Base-by-base conservation (phyloP, 2,797 vertebrate genomes). In the Coreius guichenoti region DNA sequence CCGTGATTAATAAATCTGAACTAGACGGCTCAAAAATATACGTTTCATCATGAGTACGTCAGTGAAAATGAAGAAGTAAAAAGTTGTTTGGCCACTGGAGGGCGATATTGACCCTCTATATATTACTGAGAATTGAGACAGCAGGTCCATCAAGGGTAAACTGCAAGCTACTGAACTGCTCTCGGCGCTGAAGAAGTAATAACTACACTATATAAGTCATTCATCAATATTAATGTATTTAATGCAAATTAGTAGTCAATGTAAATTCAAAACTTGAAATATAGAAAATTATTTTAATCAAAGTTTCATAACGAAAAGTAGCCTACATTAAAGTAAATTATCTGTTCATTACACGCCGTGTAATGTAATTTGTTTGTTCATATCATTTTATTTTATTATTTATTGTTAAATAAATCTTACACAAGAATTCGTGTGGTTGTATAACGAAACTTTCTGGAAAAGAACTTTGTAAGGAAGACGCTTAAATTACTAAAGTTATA, bases 51-150 rank as follows among this genome's bases (percentile, higher is more conserved):
- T 2, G 1, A 43, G 33, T 17, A 26, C 3, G 14, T 78, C 56
- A 43, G 17, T 36, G 19, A 31, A 80, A 49, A 45, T 9, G 2
- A 51, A 49, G 5, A 12, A 16, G 43, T n/a, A 51, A 56, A 73
- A 47, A n/a, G 21, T 1, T 3, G 7, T 87, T 5, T 39, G 13
- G 80, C 92, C 94, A 93, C 92, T 90, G 92, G 94, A 91, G 90
- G 92, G 85, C 17, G 87, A 19, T 90, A 78, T 91, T 93, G 92
- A 89, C 87, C 74, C 91, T 92, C 87, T 56, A 11, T 49, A 36
- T 33, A 68, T 58, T 12, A 69, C 51, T 51, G 39, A 43, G 9
- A 36, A 45, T 9, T 14, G 4, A 26, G 39, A 47, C 12, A 14
- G n/a, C 9, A 61, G 36, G 16, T 39, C 45, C 5, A 5, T 43